Base-by-base conservation (phyloP, 1,140 invertebrate species). In the Sitobion miscanthi region DNA sequence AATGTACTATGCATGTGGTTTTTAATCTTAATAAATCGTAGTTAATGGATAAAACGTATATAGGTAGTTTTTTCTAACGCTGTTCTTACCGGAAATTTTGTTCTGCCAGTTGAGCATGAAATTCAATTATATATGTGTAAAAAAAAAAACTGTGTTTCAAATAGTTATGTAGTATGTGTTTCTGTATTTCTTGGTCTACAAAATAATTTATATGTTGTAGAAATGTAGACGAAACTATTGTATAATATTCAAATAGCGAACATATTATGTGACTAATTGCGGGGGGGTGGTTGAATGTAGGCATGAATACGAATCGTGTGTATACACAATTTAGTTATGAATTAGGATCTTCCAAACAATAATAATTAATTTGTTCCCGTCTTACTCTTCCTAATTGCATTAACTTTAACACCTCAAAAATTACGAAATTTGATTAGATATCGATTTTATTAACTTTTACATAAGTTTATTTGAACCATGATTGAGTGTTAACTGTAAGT, bases 81-180 rank as follows among this genome's bases (percentile, higher is more conserved):
- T 54, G n/a, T 23, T 30, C 52, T 9, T 52, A 88, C 87, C 87
- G 87, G 87, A 88, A 88, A 88, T 88, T 9, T 49, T 52, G 87
- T 88, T 88, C 87, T 52, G 87, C 47, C 20, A 52, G 87, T 88
- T 88, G 87, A 88, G 87, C 87, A 52, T 88, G 87, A 88, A 88
- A 88, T 88, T 88, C n/a, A 88, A 88, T 88, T 52, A 52, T 52
- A 8, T 77, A 88, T 88, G 87, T 21, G 87, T 35, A 88, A 88
- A 88, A 88, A 88, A 38, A 52, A 42, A n/a, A 30, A 47, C 62
- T 6, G 5, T 49, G 7, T 20, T 49, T 11, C 6, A 14, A 87
- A 87, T 87, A 30, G 35, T 52, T 49, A 49, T 88, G n/a, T 21
- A 42, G 30, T 49, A 49, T 25, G 45, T 88, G 49, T 88, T 88